Percentiles rank a stretch among this genome's conserved stretches.
Conservation (phyloP, 1,140 invertebrate species). For the Pseudomyrmex flavicornis region DNA sequence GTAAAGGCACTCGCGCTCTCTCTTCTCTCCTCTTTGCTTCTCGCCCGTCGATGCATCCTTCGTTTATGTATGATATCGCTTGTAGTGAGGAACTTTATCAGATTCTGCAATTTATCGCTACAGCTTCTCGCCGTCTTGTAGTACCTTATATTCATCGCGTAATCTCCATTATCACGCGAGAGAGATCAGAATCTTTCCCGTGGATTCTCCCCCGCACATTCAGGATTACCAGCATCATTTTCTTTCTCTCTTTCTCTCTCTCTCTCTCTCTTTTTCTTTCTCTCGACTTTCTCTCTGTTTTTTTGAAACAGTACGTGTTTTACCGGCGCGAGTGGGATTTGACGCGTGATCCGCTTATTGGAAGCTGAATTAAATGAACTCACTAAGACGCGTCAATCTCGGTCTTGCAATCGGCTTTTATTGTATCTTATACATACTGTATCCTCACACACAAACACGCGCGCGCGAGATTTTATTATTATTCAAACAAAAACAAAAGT, state of each 20-base stretch:
- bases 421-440: too few species aligned
- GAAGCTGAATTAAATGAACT: constrained; percentile 12
- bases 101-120: constrained; percentile 39
- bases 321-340: neutral
- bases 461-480: constrained; percentile 35
- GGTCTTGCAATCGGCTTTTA: constrained; percentile 22
- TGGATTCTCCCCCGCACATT: constrained; percentile 4
- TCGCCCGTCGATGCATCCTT: neutral
- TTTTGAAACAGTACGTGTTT: constrained; percentile 22
- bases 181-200: neutral
- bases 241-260: too few species aligned
- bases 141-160: constrained; percentile 19
- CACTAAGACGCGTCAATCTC: constrained; percentile 18
- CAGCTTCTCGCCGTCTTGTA: constrained; percentile 1
- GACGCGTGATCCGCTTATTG: constrained; percentile 9
- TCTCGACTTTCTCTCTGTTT: neutral
- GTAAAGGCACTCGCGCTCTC: neutral
- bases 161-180: constrained; percentile 22
- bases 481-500: constrained; percentile 6
- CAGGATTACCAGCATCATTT: constrained; percentile 9
- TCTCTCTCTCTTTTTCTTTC: too few species aligned
- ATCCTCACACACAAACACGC: neutral
- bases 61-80: constrained; percentile 3
- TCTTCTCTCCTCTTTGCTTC: too few species aligned
- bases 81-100: constrained; percentile 15